Evolutionary conservation across 2,113 vertebrate species (phyloP).

Genomic region (Heterotis niloticus): DNA sequence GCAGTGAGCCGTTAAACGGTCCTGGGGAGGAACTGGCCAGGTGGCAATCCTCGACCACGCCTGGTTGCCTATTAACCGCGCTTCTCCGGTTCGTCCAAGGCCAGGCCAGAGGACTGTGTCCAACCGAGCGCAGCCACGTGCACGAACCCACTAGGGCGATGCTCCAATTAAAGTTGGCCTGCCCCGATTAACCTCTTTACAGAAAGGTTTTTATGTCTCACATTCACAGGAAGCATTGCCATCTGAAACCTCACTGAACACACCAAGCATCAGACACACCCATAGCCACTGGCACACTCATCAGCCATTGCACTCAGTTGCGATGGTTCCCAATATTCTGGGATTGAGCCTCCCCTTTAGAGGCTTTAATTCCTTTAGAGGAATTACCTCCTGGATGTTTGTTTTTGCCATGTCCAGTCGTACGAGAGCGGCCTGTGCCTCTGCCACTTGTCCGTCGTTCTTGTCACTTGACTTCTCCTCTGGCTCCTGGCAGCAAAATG

Average conservation of each 20-base stretch:
- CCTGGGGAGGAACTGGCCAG: neutral
- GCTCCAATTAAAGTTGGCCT: too few relatives aligned
- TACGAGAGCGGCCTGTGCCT: neutral
- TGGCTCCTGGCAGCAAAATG: neutral
- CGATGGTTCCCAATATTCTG: too few relatives aligned
- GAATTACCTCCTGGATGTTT: neutral
- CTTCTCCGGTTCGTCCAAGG: slow-evolving; percentile 6
- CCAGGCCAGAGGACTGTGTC: neutral
- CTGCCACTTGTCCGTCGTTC: neutral
- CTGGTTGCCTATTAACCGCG: slow-evolving; percentile 25
- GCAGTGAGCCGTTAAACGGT: slow-evolving; percentile 23
- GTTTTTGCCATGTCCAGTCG: neutral
- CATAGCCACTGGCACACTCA: too few relatives aligned
- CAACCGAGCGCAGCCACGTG: neutral
- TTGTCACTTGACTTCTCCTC: neutral
- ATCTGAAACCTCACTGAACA: too few relatives aligned
- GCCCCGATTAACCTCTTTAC: too few relatives aligned
- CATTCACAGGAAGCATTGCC: too few relatives aligned
- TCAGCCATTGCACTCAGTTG: too few relatives aligned
- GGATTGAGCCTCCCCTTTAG: neutral
- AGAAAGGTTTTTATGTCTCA: too few relatives aligned
- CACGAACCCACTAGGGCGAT: neutral
- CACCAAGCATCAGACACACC: too few relatives aligned
- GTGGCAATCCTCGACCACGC: neutral
- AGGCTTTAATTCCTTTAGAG: too few relatives aligned